Conservation (phyloP, 2,113 vertebrate species). For the Syngnathus scovelli region DNA sequence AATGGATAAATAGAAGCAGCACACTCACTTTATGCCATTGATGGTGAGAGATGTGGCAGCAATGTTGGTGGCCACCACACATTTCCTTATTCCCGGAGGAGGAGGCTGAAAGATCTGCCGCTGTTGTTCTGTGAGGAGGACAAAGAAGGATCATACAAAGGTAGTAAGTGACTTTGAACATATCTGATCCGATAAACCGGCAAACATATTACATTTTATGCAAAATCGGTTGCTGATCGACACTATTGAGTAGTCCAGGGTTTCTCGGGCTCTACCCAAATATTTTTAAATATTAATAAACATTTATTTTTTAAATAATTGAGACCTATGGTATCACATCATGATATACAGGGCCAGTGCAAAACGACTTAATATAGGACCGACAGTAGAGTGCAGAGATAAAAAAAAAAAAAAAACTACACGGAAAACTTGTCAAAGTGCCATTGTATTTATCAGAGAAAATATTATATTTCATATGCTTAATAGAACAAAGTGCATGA, state of each 20-base stretch:
- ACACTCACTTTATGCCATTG: slow-evolving; percentile 84
- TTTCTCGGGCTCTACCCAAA: too few relatives aligned
- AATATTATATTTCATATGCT: not conserved
- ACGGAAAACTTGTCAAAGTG: not conserved
- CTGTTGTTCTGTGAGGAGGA: slow-evolving; percentile 81
- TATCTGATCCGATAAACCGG: too few relatives aligned
- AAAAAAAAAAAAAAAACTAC: too few relatives aligned
- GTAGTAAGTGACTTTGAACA: too few relatives aligned
- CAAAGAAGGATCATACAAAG: slow-evolving; percentile 4
- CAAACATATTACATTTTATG: too few relatives aligned
- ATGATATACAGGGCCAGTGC: too few relatives aligned
- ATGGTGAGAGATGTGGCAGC: slow-evolving; percentile 95
- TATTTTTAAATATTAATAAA: too few relatives aligned
- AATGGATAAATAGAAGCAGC: not conserved
- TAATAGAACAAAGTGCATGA: not conserved
- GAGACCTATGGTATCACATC: not conserved
- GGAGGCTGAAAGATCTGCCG: slow-evolving; percentile 90
- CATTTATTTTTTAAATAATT: too few relatives aligned
- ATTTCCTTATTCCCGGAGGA: slow-evolving; percentile 85
- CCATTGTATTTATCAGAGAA: not conserved
- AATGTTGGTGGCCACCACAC: slow-evolving; percentile 94
- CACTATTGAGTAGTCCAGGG: too few relatives aligned
- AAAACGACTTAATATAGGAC: not conserved
- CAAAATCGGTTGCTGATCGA: too few relatives aligned
- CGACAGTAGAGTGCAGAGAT: not conserved